A percentile compares a stretch with the other conserved stretches of the same genome.
phyloP scores from a whole-genome alignment of 2,113 vertebrate genomes.

The Cephalophus harveyi region DNA sequence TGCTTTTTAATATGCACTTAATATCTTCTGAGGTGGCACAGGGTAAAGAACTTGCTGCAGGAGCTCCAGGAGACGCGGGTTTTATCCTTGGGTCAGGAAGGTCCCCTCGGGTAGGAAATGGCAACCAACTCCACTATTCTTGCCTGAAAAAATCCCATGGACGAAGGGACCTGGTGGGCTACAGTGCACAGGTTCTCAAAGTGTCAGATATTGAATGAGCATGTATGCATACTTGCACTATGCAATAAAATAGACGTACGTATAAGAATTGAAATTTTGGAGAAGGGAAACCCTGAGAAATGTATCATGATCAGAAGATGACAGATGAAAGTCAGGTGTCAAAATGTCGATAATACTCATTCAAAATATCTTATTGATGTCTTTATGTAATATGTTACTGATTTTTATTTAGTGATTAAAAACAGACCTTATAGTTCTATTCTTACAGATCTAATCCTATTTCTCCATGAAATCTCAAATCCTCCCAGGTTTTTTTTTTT shows the following conservation, averaged over 20 bases:
- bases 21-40: not conserved
- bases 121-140: not conserved
- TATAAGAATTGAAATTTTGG: not conserved
- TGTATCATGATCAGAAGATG: not conserved
- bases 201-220: not conserved
- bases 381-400: not conserved
- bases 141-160: not conserved
- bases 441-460: not conserved
- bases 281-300: not conserved
- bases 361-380: not conserved
- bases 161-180: not conserved
- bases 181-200: not conserved
- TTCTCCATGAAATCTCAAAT: not conserved
- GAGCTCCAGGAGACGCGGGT: accelerated
- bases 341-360: not conserved
- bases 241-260: not conserved
- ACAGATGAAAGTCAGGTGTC: not conserved
- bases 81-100: not conserved
- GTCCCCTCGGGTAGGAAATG: not conserved
- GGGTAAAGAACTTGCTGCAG: not conserved
- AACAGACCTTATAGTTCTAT: not conserved
- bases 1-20: not conserved
- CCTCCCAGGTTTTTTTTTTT: not conserved
- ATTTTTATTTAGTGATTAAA: slow-evolving; percentile 43
- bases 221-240: not conserved